Conservation (phyloP, 2,113 vertebrate genomes). For the Cranoglanis bouderius region DNA sequence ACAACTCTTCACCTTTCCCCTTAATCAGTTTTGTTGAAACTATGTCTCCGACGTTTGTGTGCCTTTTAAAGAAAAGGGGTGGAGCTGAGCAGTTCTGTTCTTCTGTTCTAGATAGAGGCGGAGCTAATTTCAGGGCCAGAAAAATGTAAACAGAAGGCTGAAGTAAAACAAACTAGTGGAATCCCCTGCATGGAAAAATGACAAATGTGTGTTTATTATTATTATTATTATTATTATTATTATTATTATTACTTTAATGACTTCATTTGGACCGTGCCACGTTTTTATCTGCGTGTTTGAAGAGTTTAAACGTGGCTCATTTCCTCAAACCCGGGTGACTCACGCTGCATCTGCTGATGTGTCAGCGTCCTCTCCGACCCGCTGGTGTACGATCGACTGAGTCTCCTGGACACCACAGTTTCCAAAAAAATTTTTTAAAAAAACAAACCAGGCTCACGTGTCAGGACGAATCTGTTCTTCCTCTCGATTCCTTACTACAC, state of each 20-base stretch:
- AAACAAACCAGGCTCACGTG: not conserved
- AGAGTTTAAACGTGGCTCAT: not conserved
- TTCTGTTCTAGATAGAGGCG: not conserved
- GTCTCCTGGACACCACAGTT: not conserved
- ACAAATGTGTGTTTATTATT: not conserved
- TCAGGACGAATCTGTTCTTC: not conserved
- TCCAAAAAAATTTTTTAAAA: not conserved
- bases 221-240: not conserved
- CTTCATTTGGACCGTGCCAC: not conserved
- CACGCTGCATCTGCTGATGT: constrained; percentile 14
- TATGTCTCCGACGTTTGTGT: not conserved
- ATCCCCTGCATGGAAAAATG: not conserved
- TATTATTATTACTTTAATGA: too few relatives aligned
- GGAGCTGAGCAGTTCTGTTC: not conserved
- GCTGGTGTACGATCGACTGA: not conserved
- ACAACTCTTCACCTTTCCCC: not conserved
- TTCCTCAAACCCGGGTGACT: constrained; percentile 8
- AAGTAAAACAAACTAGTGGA: not conserved
- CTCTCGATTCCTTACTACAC: not conserved
- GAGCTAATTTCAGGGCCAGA: not conserved
- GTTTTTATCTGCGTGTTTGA: not conserved
- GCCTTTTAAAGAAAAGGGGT: not conserved
- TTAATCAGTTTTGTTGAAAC: not conserved
- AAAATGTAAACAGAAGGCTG: not conserved
- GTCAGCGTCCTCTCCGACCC: constrained; percentile 25